Base-by-base conservation (phyloP, 2,888 invertebrate genomes). In the Synanthedon tipuliformis region DNA sequence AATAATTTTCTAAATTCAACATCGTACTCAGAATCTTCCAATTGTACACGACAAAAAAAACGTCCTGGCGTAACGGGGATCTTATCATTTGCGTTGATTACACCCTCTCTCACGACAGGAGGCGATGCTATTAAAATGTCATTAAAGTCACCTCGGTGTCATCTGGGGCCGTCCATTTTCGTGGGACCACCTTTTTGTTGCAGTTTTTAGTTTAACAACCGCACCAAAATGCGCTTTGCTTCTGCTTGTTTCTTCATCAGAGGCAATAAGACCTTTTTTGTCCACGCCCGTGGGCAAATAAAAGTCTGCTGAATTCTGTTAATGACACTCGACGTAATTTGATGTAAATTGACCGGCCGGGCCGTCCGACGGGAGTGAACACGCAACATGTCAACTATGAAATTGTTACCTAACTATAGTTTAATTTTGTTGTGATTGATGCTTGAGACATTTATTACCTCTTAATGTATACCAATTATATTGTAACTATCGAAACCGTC, bases 41-140 rank as follows among this genome's bases (percentile, higher is more conserved):
- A 75, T 75, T 66, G 65, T 68, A 68, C 45, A 13, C 15, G 12
- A 73, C 71, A 79, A 81, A 79, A n/a, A 81, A 62, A 61, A 61
- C 68, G 65, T 66, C 66, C 70, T 65, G 62, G n/a, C 62, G 63
- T 77, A 76, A 81, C 77, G 72, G 69, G 69, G 68, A 34, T 73
- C 71, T 80, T 81, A 83, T 82, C 81, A 80, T 77, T 75, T 73
- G 78, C 70, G 70, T 72, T 84, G 85, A 86, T 86, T 85, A 77
- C 79, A 78, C 64, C 77, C 81, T 75, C 67, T 71, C 71, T 69
- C 69, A 71, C 71, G 76, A 77, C 81, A 82, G 77, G 72, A 78
- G 81, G 82, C 77, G 70, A 73, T 73, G 85, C 83, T 83, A 87
- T 87, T 87, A 87, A 84, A 87, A 74, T 84, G 82, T 83, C 87